Conservation (phyloP, 2,113 vertebrate species). For the Laticauda laticaudata region DNA sequence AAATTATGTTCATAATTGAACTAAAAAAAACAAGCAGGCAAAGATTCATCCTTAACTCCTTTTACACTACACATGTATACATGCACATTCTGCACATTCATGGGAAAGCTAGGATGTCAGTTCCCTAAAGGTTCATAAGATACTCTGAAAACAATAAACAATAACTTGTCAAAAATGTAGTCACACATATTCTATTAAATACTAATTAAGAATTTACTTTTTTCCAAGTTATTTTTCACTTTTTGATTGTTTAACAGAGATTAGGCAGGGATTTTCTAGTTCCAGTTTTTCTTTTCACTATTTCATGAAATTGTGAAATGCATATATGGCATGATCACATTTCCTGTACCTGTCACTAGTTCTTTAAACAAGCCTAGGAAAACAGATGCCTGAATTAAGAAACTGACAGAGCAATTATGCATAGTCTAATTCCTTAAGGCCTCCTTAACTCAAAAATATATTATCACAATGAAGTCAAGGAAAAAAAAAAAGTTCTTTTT, state of each 20-base stretch:
- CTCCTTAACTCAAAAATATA: neutral
- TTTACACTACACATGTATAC: neutral
- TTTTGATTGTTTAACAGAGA: neutral
- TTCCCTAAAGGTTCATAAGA: constrained; percentile 14
- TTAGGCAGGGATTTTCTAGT: neutral
- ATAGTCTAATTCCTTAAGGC: neutral
- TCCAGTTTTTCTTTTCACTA: neutral
- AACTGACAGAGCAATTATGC: neutral
- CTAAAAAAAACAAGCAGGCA: neutral
- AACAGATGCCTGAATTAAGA: neutral
- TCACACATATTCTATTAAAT: neutral
- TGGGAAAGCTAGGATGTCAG: constrained; percentile 2
- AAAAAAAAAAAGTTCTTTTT: neutral
- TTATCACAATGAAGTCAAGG: neutral
- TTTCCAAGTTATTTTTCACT: constrained; percentile 16
- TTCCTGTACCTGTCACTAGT: neutral
- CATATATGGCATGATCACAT: neutral
- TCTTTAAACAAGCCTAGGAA: neutral
- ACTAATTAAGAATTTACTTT: neutral
- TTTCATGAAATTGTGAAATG: neutral
- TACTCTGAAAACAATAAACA: constrained; percentile 22
- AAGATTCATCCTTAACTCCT: constrained; percentile 13
- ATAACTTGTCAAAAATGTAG: constrained; percentile 34
- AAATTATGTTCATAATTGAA: neutral
- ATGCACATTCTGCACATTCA: constrained; percentile 13